Evolutionary conservation across 1,140 invertebrate species (phyloP), one percentile per base, ranked within the genome.

Genomic region (Eubasilissa regina): DNA sequence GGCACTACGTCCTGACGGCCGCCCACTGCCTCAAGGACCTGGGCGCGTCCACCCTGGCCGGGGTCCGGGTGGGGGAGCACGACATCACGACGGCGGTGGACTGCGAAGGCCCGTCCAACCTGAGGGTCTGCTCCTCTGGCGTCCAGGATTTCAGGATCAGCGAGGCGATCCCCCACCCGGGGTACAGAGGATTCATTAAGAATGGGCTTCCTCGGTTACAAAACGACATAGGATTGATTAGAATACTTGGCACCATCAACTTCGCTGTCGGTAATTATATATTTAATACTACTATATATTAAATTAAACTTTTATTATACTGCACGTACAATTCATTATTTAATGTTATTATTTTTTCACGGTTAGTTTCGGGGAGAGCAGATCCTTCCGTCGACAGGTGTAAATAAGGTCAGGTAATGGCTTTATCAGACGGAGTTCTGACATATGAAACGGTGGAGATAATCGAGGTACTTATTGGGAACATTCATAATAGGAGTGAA

Each of bases 1-100:
- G 90, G 51, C 87, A 91, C 83, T 93, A 94, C 81, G 89, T 94
- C 45, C 85, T 94, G n/a, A 95, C 93, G 0, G 93, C 93, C 0
- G 94, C 93, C 0, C 94, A 94, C 83, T 94, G 93, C 75, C 89
- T 94, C 6, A 19, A 1, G 45, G 19, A 62, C 43, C 45, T 21
- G 13, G 68, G 55, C 68, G 82, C 19, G 1, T 4, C 17, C 3
- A 85, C 70, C 68, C 78, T 90, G 47, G 77, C 83, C 75, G 88
- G 88, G 15, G 90, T 93, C 0, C 85, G 93, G 51, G 84, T 94
- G 0, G 93, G 93, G 9, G 93, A 94, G 68, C 89, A 94, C 80
- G 89, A 93, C 80, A 85, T 91, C 0, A 85, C 83, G n/a, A 89
- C 85, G 0, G 87, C 91, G 53, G 86, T 85, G 0, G 93, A 94